Evolutionary conservation across 2,113 vertebrate genomes (phyloP).

Genomic region (Casuarius casuarius): DNA sequence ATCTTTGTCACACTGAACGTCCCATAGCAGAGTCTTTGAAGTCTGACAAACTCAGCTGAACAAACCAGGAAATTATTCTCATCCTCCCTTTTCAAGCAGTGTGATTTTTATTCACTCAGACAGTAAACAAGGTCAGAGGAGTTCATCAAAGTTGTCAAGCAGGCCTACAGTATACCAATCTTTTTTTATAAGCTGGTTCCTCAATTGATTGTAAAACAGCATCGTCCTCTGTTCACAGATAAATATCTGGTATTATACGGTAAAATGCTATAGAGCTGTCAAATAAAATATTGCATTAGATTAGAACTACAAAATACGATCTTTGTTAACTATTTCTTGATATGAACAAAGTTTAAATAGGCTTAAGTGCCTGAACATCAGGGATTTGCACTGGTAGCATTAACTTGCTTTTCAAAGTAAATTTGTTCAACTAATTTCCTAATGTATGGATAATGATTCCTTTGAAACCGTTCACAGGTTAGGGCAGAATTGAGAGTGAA

Average conservation of each 20-base stretch:
- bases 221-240: neutral
- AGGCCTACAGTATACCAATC: neutral
- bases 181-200: slow-evolving; percentile 8
- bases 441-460: neutral
- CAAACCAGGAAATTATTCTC: slow-evolving; percentile 9
- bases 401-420: neutral
- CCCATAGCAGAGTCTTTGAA: neutral
- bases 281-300: neutral
- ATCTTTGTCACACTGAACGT: neutral
- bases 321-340: neutral
- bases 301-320: neutral
- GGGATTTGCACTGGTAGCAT: accelerated
- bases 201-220: slow-evolving; percentile 1
- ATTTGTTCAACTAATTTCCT: neutral
- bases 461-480: neutral
- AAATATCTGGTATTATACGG: slow-evolving; percentile 22
- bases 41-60: slow-evolving; percentile 12
- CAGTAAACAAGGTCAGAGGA: slow-evolving; percentile 43
- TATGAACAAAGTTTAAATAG: slow-evolving; percentile 6
- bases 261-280: neutral
- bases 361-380: neutral
- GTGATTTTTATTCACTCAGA: slow-evolving; percentile 20
- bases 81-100: neutral
- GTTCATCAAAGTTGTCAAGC: slow-evolving; percentile 29
- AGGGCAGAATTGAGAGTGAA: neutral